These are phyloP conservation scores for Aradophagus sp. DNA, from an alignment of 1,140 invertebrate species.

Conservation along the genomic window DNA sequence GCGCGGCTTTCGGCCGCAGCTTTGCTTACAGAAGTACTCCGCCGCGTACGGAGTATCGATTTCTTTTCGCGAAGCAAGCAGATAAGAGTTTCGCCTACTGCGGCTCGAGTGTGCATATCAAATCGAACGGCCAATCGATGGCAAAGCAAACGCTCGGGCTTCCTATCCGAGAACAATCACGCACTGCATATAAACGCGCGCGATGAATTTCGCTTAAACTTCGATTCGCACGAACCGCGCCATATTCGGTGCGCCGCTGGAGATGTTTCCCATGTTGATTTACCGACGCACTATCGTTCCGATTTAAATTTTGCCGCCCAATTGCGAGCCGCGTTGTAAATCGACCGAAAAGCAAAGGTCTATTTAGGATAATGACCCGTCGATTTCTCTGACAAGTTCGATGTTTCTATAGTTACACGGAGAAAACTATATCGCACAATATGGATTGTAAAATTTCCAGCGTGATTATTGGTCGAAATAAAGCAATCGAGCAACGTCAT, in stretches of 20 bases:
- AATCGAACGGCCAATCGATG: conserved; percentile 50
- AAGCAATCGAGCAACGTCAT: too few relatives aligned
- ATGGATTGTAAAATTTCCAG: too few relatives aligned
- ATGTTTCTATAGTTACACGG: too few relatives aligned
- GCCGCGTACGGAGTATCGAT: conserved; percentile 30
- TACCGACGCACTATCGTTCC: too few relatives aligned
- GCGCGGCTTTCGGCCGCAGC: conserved; percentile 17
- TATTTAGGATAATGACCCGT: too few relatives aligned
- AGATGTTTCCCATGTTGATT: too few relatives aligned
- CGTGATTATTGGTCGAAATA: too few relatives aligned
- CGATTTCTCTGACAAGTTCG: too few relatives aligned
- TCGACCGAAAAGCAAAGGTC: too few relatives aligned
- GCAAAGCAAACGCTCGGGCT: conserved; percentile 34
- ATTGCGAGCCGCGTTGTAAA: too few relatives aligned
- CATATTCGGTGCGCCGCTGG: conserved; percentile 5
- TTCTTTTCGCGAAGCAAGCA: conserved; percentile 25
- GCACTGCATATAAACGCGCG: conserved; percentile 26
- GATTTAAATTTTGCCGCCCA: too few relatives aligned
- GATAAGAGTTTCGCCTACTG: conserved; percentile 45
- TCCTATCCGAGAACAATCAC: conserved; percentile 45
- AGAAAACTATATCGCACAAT: too few relatives aligned
- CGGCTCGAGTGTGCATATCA: conserved; percentile 37
- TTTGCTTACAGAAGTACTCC: conserved; percentile 27
- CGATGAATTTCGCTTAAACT: conserved; percentile 28
- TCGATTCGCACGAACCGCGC: conserved; percentile 1